Base-by-base conservation (phyloP, 2,797 vertebrate species). In the Typhlichthys subterraneus region DNA sequence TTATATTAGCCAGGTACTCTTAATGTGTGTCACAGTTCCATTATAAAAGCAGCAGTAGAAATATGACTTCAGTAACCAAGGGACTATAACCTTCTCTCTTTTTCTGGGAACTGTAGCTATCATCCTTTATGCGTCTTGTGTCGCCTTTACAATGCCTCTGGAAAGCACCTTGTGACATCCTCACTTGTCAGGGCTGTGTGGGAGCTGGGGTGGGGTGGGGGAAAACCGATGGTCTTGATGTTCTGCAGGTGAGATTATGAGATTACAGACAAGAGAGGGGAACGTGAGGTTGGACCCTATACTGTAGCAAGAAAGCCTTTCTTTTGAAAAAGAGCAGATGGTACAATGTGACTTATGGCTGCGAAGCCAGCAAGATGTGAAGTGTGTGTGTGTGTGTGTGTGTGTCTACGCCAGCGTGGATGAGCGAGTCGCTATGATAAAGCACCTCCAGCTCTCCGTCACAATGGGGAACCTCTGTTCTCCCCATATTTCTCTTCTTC, bases 371-470 rank as follows among this genome's bases (percentile, higher is more conserved):
- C 65, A 45, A 53, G 54, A 67, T 57, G 33, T 38, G 61, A 69
- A 73, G 57, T 77, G 59, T 75, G 56, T 45, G 55, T 57, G 55
- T 45, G 55, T 57, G 56, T 45, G 55, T 57, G 56, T 19, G 42
- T 19, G 33, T 38, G 6, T 38, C 33, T 38, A 38, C 33, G 33
- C 33, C 33, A 1, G n/a, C 54, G 33, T 50, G 68, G 48, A 63
- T 57, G 63, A 8, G 7, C 65, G 61, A 67, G 58, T 58, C 57
- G 56, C 61, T 15, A 61, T 79, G 76, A 79, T 79, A 70, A 84
- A 87, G 61, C 73, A 85, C 69, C 64, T 69, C 29, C 1, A 74
- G 66, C 77, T 69, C 31, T 5, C 46, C 59, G 73, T 74, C 76
- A 60, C 69, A 12, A 69, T 75, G 63, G 76, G 77, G 59, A 70